phyloP scores from a whole-genome alignment of 1,140 invertebrate species.

The Drosophila lowei region DNA sequence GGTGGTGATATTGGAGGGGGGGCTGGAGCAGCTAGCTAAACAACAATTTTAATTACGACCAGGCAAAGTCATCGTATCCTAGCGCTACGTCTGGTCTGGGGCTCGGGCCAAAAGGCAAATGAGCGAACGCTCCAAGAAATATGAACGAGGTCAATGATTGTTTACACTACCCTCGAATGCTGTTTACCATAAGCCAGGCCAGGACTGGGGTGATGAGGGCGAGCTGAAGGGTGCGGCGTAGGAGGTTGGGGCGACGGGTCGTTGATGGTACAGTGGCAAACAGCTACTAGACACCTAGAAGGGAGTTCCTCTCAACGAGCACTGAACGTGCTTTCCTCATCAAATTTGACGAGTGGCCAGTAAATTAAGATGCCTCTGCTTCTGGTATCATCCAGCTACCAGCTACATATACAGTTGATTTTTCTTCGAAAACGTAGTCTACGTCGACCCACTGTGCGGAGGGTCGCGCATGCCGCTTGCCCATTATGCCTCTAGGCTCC shows the following conservation, averaged over 20 bases:
- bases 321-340: too few species aligned
- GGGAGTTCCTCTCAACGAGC: conserved; percentile 4
- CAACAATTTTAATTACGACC: conserved; percentile 74
- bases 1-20: neutral
- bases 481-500: conserved; percentile 28
- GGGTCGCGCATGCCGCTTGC: conserved; percentile 13
- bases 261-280: conserved; percentile 9
- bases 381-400: too few species aligned
- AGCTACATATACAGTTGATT: too few species aligned
- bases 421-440: too few species aligned
- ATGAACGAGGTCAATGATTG: conserved; percentile 82
- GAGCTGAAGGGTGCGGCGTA: neutral
- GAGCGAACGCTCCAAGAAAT: conserved; percentile 67
- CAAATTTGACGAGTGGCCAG: too few species aligned
- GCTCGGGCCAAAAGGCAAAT: conserved; percentile 69
- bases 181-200: conserved; percentile 59
- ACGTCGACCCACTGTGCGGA: conserved; percentile 1
- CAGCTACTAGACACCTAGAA: conserved; percentile 13
- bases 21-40: conserved; percentile 44
- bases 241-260: conserved; percentile 3
- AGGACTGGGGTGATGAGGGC: neutral
- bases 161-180: conserved; percentile 81
- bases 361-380: too few species aligned
- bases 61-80: conserved; percentile 33
- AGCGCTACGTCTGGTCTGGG: conserved; percentile 36